Conservation (phyloP, 2,888 invertebrate genomes). For the Microplitis manilae region DNA sequence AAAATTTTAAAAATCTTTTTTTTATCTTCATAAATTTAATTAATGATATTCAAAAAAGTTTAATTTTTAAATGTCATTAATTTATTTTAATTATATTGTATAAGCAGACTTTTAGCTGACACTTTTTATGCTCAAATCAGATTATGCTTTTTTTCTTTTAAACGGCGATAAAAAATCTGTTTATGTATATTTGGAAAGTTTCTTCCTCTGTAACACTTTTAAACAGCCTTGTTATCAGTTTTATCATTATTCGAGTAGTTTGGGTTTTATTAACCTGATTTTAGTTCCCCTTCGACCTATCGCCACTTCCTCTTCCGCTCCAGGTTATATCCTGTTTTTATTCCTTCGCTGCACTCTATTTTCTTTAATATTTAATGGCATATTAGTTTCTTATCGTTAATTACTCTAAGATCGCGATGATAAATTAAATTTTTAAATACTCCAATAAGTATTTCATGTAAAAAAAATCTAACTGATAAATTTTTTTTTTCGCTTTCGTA, state of each 20-base stretch:
- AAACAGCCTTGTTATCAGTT: constrained; percentile 40
- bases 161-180: not conserved
- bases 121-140: not conserved
- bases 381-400: not conserved
- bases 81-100: not conserved
- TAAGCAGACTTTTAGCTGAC: not conserved
- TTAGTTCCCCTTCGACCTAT: not conserved
- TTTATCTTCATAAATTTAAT: too few relatives aligned
- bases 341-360: not conserved
- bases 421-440: too few relatives aligned
- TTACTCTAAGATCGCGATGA: not conserved
- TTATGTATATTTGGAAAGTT: not conserved
- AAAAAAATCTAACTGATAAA: too few relatives aligned
- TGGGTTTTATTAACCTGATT: constrained; percentile 48
- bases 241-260: constrained; percentile 45
- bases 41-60: not conserved
- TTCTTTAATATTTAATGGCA: not conserved
- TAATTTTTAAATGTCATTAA: not conserved
- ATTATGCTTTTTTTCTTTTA: not conserved
- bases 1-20: not conserved
- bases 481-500: too few relatives aligned
- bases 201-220: not conserved
- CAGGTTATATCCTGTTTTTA: not conserved
- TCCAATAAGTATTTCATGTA: too few relatives aligned
- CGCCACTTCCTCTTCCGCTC: not conserved